Percentiles rank a stretch among this genome's conserved stretches.
phyloP scores from a whole-genome alignment of 2,797 vertebrate genomes.

The Chaunax sp. region DNA sequence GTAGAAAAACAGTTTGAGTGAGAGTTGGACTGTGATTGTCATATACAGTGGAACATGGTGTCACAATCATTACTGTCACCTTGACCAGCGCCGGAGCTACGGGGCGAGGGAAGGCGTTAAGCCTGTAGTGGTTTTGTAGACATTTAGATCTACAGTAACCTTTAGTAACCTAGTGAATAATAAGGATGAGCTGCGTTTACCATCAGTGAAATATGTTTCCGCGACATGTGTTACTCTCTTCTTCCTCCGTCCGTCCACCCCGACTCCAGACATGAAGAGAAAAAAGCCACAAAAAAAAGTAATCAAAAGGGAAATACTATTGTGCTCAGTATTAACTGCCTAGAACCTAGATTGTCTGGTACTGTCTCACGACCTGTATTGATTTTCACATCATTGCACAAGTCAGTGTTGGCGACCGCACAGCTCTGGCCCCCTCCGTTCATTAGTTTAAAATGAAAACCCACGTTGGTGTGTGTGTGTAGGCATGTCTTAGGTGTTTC shows the following conservation, averaged over 20 bases:
- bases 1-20: conserved; percentile 40
- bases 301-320: conserved; percentile 21
- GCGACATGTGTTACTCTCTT: conserved; percentile 8
- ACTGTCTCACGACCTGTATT: conserved; percentile 61
- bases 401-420: conserved; percentile 42
- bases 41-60: conserved; percentile 23
- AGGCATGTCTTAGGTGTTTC: conserved; percentile 12
- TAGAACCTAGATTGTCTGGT: conserved; percentile 27
- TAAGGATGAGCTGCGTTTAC: conserved; percentile 21
- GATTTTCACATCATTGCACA: conserved; percentile 68
- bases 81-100: conserved; percentile 1
- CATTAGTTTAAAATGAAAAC: conserved; percentile 41
- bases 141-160: conserved; percentile 21
- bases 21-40: conserved; percentile 35
- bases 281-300: conserved; percentile 10
- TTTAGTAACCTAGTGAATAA: conserved; percentile 30
- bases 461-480: conserved; percentile 34
- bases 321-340: not conserved
- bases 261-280: conserved; percentile 35
- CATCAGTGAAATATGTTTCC: conserved; percentile 16
- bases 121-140: conserved; percentile 22
- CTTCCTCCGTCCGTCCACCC: conserved; percentile 26
- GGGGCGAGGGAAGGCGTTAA: conserved; percentile 10
- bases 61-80: conserved; percentile 5
- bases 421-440: conserved; percentile 22